Percentiles rank a stretch among this genome's conserved stretches.
phyloP scores from a whole-genome alignment of 2,113 vertebrate species.

The Pomatorhinus ruficollis region DNA sequence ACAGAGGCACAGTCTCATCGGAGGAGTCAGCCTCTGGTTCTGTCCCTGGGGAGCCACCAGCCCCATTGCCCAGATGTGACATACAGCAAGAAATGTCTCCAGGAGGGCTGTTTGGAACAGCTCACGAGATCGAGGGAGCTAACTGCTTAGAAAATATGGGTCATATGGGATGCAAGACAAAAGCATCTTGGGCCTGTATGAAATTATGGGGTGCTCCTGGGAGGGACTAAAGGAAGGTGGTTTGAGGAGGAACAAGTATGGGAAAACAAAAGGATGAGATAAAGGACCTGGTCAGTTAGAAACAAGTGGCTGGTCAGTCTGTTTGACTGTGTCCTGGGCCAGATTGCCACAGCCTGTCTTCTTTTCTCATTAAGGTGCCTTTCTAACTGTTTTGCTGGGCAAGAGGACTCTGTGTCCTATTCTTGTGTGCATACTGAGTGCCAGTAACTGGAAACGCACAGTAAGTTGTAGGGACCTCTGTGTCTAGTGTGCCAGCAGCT shows the following conservation, averaged over 20 bases:
- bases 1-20: rapidly evolving
- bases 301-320: neutral
- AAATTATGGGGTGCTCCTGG: neutral
- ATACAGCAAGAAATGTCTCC: neutral
- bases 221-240: neutral
- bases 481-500: neutral
- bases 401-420: rapidly evolving
- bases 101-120: neutral
- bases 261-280: neutral
- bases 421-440: neutral
- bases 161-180: neutral
- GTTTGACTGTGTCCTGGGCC: neutral
- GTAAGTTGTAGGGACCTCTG: neutral
- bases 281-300: neutral
- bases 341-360: neutral
- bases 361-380: neutral
- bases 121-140: neutral
- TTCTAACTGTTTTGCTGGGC: neutral
- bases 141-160: neutral
- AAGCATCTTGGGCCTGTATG: neutral
- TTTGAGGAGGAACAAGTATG: neutral
- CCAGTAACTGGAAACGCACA: neutral
- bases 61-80: neutral
- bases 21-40: neutral
- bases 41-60: neutral